Evolutionary conservation across 2,888 invertebrate genomes (phyloP), one percentile per base, ranked within the genome.

Genomic region (Cosmopolites sordidus): DNA sequence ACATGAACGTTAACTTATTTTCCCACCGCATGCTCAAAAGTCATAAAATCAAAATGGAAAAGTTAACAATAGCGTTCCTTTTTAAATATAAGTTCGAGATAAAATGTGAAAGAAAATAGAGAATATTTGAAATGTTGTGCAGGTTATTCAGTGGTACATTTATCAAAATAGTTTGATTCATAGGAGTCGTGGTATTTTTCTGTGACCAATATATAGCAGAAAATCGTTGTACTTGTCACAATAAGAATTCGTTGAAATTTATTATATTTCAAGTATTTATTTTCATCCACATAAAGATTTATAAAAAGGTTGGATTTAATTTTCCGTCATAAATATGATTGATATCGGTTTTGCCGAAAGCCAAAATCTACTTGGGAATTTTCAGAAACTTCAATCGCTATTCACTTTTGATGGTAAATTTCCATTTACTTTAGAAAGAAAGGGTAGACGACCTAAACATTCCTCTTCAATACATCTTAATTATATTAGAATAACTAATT

Each of bases 241-340:
- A 38, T 46, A 46, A 39, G 46, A 46, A 46, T 46, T 46, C 27
- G 27, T 39, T 39, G 5, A 46, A 46, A 46, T 39, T 38, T 46
- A 46, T 46, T 46, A 46, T 39, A 46, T 39, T 18, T 14, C 18
- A 39, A 46, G 39, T 46, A 46, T 46, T 38, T 46, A 46, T 46
- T 46, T 39, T 46, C 39, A 22, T 46, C 46, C 27, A 9, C 27
- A 22, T 14, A 11, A 22, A 39, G 46, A 46, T 37, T 46, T 46
- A 46, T 39, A 46, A 46, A 37, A 46, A 46, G 37, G 46, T 27
- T 37, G 33, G 27, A 39, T 46, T 39, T 39, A 46, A 38, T 46
- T 46, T 39, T 22, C 16, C 12, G 3, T 11, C 3, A 11, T 11
- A 33, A 33, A n/a, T 12, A 33, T n/a, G 33, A 33, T 33, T n/a